Conservation (phyloP, 2,888 invertebrate species). For the Rhamnusium bicolor region DNA sequence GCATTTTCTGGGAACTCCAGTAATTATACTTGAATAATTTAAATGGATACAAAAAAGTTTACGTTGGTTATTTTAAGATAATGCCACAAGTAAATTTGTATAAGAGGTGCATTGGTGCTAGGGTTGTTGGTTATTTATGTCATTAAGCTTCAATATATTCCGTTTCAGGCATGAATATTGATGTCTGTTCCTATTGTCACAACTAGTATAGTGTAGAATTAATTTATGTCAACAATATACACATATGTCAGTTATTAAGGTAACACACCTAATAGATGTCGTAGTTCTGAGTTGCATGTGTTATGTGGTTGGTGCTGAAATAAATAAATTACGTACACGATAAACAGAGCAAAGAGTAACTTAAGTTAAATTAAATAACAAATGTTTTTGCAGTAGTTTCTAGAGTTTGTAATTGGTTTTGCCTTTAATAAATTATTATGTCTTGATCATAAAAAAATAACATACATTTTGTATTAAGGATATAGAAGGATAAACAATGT, state of each 20-base stretch:
- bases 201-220: constrained; percentile 19
- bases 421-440: too few species aligned
- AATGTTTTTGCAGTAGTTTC: too few species aligned
- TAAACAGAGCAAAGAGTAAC: background rate
- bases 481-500: too few species aligned
- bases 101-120: background rate
- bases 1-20: too few species aligned
- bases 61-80: too few species aligned
- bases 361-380: too few species aligned
- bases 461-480: too few species aligned
- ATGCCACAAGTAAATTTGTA: too few species aligned
- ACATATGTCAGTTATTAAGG: constrained; percentile 18
- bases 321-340: background rate
- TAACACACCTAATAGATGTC: constrained; percentile 17
- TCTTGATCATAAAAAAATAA: too few species aligned
- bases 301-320: background rate
- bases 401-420: too few species aligned
- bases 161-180: constrained; percentile 23
- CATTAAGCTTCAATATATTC: constrained; percentile 22
- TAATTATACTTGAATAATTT: too few species aligned
- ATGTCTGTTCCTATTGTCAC: constrained; percentile 18
- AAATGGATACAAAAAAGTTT: too few species aligned
- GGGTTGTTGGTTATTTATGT: background rate
- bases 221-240: constrained; percentile 5
- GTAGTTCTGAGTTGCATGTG: background rate